Conservation (phyloP, 2,888 invertebrate genomes). For the Ornithoptera alexandrae region DNA sequence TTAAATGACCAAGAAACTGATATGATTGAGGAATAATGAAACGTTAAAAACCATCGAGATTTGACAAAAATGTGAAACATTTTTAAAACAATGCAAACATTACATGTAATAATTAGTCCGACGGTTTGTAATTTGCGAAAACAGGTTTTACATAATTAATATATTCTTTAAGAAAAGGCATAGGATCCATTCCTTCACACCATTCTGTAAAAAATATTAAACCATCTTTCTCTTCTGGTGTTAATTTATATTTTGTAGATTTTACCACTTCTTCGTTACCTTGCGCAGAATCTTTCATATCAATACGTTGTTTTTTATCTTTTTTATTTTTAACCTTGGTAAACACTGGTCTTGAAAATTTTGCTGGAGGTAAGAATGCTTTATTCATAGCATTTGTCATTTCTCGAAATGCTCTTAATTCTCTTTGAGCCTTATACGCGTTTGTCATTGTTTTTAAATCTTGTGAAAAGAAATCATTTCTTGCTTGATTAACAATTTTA, state of each 20-base stretch:
- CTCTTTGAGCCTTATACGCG: constrained; percentile 66
- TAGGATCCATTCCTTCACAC: constrained; percentile 68
- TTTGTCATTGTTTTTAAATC: constrained; percentile 69
- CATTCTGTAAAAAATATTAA: constrained; percentile 66
- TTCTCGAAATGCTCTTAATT: constrained; percentile 64
- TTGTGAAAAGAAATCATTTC: constrained; percentile 65
- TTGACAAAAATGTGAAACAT: background rate
- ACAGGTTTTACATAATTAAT: constrained; percentile 58
- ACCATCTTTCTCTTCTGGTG: constrained; percentile 59
- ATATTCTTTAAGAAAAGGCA: constrained; percentile 59
- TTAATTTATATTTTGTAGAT: constrained; percentile 54
- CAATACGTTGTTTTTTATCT: constrained; percentile 44
- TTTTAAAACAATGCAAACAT: background rate
- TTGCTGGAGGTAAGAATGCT: constrained; percentile 63
- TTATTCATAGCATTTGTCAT: constrained; percentile 73
- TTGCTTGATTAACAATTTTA: constrained; percentile 66
- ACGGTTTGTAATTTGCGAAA: constrained; percentile 48
- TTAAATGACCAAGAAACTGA: constrained; percentile 4
- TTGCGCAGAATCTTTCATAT: constrained; percentile 41
- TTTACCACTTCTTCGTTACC: constrained; percentile 43
- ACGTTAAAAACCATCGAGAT: constrained; percentile 43
- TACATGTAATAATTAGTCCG: constrained; percentile 1
- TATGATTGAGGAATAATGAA: constrained; percentile 11
- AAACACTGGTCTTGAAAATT: constrained; percentile 56
- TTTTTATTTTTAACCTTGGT: constrained; percentile 62